These are phyloP conservation scores for Hyposoter didymator DNA, from an alignment of 2,888 invertebrate species.

Conservation along the genomic window DNA sequence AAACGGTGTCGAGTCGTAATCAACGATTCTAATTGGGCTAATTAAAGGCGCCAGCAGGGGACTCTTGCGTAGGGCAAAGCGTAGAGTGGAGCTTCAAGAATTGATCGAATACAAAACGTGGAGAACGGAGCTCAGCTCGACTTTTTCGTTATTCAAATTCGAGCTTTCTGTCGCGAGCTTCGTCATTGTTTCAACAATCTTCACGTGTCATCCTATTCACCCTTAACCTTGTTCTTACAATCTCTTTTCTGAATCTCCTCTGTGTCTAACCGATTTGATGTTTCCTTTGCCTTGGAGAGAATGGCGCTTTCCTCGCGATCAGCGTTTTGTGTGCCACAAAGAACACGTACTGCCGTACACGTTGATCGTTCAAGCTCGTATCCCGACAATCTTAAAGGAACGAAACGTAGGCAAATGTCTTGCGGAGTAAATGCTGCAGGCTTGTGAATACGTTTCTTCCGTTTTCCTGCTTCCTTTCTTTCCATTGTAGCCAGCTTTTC, in stretches of 20 bases:
- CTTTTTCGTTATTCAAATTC: conserved; percentile 65
- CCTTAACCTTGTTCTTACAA: conserved; percentile 12
- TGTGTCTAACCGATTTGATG: conserved; percentile 55
- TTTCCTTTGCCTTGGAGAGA: conserved; percentile 55
- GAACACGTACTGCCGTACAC: conserved; percentile 50
- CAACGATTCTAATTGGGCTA: background rate
- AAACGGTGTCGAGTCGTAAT: background rate
- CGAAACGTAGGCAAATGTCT: conserved; percentile 38
- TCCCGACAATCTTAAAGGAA: conserved; percentile 1
- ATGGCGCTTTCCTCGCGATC: conserved; percentile 38
- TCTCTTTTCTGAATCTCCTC: conserved; percentile 7
- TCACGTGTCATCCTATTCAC: conserved; percentile 36
- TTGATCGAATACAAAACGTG: background rate
- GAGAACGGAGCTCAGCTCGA: conserved; percentile 61
- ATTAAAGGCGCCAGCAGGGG: background rate
- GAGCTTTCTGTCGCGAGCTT: conserved; percentile 45
- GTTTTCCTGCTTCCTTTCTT: background rate
- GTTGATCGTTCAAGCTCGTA: conserved; percentile 40
- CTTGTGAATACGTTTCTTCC: conserved; percentile 22
- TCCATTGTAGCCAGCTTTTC: background rate
- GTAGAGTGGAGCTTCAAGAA: background rate
- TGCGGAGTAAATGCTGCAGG: conserved; percentile 41
- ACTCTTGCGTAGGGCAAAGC: background rate
- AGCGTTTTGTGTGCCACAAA: conserved; percentile 46
- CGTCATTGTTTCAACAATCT: conserved; percentile 57